Conservation (phyloP, 2,888 invertebrate species). For the Baronia brevicornis region DNA sequence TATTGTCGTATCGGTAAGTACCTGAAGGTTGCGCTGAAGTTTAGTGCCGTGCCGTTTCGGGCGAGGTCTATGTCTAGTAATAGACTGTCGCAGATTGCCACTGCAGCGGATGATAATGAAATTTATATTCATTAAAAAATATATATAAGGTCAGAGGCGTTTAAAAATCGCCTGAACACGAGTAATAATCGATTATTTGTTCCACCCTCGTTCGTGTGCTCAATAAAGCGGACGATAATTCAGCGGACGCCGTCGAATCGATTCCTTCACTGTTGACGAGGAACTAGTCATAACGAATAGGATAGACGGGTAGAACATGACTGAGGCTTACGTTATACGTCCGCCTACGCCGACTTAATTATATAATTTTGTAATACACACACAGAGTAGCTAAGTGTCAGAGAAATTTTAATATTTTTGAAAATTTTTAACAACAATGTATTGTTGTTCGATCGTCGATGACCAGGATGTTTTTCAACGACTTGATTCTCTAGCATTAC, state of each 20-base stretch:
- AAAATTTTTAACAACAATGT: neutral
- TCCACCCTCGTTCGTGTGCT: constrained; percentile 5
- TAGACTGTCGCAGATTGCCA: too few species aligned
- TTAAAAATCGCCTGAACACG: too few species aligned
- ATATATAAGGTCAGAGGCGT: too few species aligned
- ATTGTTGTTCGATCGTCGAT: too few species aligned
- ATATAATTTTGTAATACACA: neutral
- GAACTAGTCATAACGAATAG: constrained; percentile 7
- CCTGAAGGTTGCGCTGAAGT: too few species aligned
- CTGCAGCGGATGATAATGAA: too few species aligned
- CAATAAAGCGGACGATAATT: constrained; percentile 12
- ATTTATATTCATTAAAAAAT: too few species aligned
- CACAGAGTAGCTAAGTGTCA: neutral
- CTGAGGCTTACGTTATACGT: constrained; percentile 1
- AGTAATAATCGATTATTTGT: neutral
- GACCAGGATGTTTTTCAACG: too few species aligned
- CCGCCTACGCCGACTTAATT: constrained; percentile 1
- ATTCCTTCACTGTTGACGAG: constrained; percentile 24
- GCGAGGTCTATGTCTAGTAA: too few species aligned
- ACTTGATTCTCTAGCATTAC: too few species aligned
- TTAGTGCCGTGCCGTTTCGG: too few species aligned
- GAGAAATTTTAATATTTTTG: neutral
- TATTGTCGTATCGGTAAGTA: too few species aligned
- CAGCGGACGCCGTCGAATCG: constrained; percentile 28
- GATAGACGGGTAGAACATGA: constrained; percentile 7